A percentile compares a stretch with the other conserved stretches of the same genome.
These are phyloP conservation scores for Sebastes diploproa DNA, from an alignment of 2,797 vertebrate genomes.

Conservation along the genomic window DNA sequence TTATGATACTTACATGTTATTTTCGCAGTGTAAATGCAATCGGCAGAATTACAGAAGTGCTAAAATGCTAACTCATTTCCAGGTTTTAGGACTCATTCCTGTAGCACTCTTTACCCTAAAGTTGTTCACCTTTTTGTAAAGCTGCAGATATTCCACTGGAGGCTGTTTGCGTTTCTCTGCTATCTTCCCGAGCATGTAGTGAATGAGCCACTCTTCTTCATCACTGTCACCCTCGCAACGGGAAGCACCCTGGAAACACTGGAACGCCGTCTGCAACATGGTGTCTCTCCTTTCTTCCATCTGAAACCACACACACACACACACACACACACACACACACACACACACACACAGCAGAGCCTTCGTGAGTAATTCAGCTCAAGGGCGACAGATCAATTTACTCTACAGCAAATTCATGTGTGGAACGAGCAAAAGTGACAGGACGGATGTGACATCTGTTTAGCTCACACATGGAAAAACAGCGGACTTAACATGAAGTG, in stretches of 20 bases:
- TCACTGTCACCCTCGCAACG: conserved; percentile 93
- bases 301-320: conserved; percentile 69
- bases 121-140: conserved; percentile 89
- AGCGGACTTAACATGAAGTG: not conserved
- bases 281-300: conserved; percentile 92
- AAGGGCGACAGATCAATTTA: conserved; percentile 30
- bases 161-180: conserved; percentile 92
- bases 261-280: conserved; percentile 92
- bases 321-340: not conserved
- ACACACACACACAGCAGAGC: not conserved
- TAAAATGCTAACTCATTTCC: too few species aligned
- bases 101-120: too few species aligned
- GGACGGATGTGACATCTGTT: conserved; percentile 27
- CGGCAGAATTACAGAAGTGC: too few species aligned
- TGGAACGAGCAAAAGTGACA: conserved; percentile 23
- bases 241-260: conserved; percentile 92
- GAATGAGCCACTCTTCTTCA: conserved; percentile 98
- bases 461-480: not conserved
- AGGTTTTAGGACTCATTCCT: too few species aligned
- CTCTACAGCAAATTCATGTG: not conserved
- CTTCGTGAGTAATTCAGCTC: conserved; percentile 32
- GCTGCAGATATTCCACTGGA: conserved; percentile 87
- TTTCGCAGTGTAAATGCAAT: too few species aligned
- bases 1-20: too few species aligned
- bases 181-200: conserved; percentile 99